A percentile compares a stretch with the other conserved stretches of the same genome.
These are phyloP conservation scores for Coptotermes formosanus DNA, from an alignment of 1,140 invertebrate genomes.

Conservation along the genomic window DNA sequence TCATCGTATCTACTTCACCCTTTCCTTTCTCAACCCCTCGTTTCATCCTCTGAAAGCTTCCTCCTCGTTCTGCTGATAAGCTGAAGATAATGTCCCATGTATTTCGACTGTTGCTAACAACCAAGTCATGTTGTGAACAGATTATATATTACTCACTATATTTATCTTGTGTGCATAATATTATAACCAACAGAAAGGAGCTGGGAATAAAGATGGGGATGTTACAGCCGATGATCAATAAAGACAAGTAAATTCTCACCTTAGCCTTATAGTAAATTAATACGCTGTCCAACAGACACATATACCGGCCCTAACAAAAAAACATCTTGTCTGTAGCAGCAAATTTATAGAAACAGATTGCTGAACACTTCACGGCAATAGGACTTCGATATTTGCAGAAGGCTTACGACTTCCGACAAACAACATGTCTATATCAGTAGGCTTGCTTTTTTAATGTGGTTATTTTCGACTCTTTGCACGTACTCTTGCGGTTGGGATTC, in stretches of 20 bases:
- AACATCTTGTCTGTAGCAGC: not conserved
- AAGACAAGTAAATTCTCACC: not conserved
- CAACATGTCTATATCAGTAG: not conserved
- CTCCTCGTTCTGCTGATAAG: conserved; percentile 9
- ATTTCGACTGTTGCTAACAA: not conserved
- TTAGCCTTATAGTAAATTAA: not conserved
- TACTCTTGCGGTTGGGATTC: too few relatives aligned
- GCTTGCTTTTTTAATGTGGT: not conserved
- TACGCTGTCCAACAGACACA: not conserved
- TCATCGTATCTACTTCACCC: conserved; percentile 4
- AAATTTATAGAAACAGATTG: not conserved
- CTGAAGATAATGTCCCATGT: conserved; percentile 16
- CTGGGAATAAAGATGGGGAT: not conserved
- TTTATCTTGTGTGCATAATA: not conserved
- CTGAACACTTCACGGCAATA: not conserved
- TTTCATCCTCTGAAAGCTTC: conserved; percentile 22
- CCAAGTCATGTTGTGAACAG: not conserved
- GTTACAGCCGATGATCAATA: not conserved
- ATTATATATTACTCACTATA: not conserved
- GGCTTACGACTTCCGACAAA: not conserved
- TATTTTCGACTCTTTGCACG: too few relatives aligned
- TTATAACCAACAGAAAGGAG: not conserved
- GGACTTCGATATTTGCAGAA: not conserved
- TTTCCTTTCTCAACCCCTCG: not conserved
- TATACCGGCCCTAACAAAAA: not conserved